Percentiles rank a stretch among this genome's conserved stretches.
phyloP scores from a whole-genome alignment of 2,888 invertebrate genomes.

The Macrostomum cliftonense region DNA sequence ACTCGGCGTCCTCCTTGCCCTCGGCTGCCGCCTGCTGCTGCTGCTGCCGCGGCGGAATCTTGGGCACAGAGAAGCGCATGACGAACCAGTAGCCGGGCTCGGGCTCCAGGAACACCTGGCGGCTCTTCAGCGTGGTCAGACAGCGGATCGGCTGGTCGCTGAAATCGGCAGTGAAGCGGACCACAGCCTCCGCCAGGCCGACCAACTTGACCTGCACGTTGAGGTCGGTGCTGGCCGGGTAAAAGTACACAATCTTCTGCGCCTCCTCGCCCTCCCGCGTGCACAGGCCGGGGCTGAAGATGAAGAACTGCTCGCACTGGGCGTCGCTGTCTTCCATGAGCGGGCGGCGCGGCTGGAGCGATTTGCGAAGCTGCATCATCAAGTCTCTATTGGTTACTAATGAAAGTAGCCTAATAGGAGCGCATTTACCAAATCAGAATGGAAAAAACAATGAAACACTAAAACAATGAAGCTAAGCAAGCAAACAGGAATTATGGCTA shows the following conservation, averaged over 20 bases:
- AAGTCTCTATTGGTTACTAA: too few species aligned
- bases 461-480: too few species aligned
- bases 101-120: slow-evolving; percentile 67
- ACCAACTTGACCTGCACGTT: slow-evolving; percentile 71
- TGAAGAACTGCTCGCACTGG: too few species aligned
- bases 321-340: too few species aligned
- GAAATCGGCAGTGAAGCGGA: slow-evolving; percentile 79
- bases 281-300: too few species aligned
- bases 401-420: too few species aligned
- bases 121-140: slow-evolving; percentile 67
- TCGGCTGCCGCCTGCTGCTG: slow-evolving; percentile 36
- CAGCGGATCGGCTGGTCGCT: slow-evolving; percentile 60
- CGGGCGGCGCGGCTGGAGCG: too few species aligned
- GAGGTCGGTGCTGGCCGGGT: slow-evolving; percentile 55
- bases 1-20: slow-evolving; percentile 51
- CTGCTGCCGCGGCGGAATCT: too few species aligned
- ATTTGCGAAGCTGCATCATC: too few species aligned
- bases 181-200: slow-evolving; percentile 80
- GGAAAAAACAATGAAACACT: too few species aligned
- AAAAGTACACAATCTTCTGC: slow-evolving; percentile 67
- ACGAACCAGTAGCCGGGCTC: slow-evolving; percentile 76
- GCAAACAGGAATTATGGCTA: too few species aligned
- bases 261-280: slow-evolving; percentile 48
- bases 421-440: too few species aligned
- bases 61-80: slow-evolving; percentile 42